Percentiles rank a stretch among this genome's conserved stretches.
These are phyloP conservation scores for Rhyacophila brunnea DNA, from an alignment of 1,140 invertebrate species.

Conservation along the genomic window DNA sequence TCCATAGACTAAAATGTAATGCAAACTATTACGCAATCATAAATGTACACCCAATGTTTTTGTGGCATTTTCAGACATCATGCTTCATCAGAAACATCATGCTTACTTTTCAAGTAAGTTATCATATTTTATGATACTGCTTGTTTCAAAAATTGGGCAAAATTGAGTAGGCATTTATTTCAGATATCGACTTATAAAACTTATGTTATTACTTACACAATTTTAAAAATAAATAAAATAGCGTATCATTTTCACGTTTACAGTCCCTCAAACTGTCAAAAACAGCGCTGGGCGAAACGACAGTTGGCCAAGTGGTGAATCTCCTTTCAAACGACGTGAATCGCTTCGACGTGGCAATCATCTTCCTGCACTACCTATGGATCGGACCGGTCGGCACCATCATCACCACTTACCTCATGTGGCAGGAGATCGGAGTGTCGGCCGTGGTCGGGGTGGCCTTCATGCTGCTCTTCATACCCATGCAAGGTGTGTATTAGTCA, in stretches of 20 bases:
- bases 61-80: too few species aligned
- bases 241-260: too few species aligned
- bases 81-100: too few species aligned
- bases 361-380: slow-evolving; percentile 76
- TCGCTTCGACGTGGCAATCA: slow-evolving; percentile 66
- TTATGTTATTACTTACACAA: slow-evolving; percentile 6
- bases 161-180: too few species aligned
- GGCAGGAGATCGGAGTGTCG: slow-evolving; percentile 65
- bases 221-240: too few species aligned
- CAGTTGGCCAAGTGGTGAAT: slow-evolving; percentile 87
- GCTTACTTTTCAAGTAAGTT: too few species aligned
- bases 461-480: slow-evolving; percentile 77
- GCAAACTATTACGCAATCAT: too few species aligned
- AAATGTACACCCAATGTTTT: too few species aligned
- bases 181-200: too few species aligned
- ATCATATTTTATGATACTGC: too few species aligned
- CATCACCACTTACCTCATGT: slow-evolving; percentile 76
- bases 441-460: slow-evolving; percentile 76
- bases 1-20: too few species aligned
- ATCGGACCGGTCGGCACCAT: slow-evolving; percentile 79
- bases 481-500: slow-evolving; percentile 70
- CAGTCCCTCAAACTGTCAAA: slow-evolving; percentile 67
- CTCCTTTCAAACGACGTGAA: slow-evolving; percentile 87
- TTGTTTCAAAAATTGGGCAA: too few species aligned
- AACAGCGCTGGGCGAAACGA: slow-evolving; percentile 71